phyloP scores from a whole-genome alignment of 1,140 invertebrate genomes.

The Pseudobourletiella spinata region DNA sequence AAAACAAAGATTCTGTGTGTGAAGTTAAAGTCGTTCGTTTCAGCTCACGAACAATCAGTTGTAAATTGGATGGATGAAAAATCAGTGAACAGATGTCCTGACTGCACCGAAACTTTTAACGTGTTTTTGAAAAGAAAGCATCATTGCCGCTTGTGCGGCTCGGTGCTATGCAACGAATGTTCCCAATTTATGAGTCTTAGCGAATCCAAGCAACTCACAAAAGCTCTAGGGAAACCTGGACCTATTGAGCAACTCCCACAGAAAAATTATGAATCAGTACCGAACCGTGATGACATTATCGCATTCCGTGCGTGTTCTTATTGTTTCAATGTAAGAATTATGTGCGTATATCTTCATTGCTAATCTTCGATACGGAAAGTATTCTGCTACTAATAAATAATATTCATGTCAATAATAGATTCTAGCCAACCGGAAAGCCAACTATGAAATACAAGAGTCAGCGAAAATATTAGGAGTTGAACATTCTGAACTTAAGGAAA shows the following conservation, averaged over 20 bases:
- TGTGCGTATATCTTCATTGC: too few relatives aligned
- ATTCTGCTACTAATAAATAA: too few relatives aligned
- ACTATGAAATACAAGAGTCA: neutral
- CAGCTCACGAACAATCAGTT: conserved; percentile 63
- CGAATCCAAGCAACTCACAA: conserved; percentile 65
- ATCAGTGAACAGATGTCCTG: conserved; percentile 80
- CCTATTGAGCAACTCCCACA: conserved; percentile 30
- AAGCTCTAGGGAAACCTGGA: conserved; percentile 18
- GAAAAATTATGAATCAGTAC: neutral
- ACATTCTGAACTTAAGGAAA: conserved; percentile 11
- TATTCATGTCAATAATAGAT: too few relatives aligned
- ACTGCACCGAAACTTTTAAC: conserved; percentile 80
- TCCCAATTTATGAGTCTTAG: conserved; percentile 75
- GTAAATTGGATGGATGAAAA: conserved; percentile 90
- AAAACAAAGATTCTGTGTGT: too few relatives aligned
- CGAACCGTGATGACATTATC: conserved; percentile 55
- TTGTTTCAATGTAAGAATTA: conserved; percentile 41
- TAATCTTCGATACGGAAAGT: too few relatives aligned
- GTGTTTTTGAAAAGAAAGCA: conserved; percentile 76
- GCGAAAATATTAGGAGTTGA: neutral
- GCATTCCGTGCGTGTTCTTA: conserved; percentile 42
- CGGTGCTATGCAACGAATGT: conserved; percentile 89
- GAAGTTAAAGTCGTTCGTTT: conserved; percentile 30
- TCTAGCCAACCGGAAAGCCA: neutral
- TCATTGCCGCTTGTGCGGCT: conserved; percentile 92